These are phyloP conservation scores for Diplogasteroides magnus DNA, from an alignment of 1,140 invertebrate genomes.

Conservation along the genomic window DNA sequence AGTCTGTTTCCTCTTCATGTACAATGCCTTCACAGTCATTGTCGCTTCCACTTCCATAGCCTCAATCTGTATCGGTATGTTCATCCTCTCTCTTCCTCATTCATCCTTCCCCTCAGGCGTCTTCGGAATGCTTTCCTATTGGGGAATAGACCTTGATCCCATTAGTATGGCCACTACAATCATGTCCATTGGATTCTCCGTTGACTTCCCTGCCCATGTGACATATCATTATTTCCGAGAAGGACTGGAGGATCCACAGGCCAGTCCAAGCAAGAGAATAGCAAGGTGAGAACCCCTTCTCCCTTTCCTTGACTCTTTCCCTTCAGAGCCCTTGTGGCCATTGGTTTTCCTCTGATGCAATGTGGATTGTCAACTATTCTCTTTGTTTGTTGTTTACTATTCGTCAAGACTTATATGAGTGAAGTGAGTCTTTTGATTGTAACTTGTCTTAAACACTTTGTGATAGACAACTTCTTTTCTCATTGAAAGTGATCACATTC, in stretches of 20 bases:
- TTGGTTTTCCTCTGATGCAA: constrained; percentile 89
- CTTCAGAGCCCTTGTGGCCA: constrained; percentile 68
- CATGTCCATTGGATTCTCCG: constrained; percentile 59
- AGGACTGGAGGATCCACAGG: constrained; percentile 24
- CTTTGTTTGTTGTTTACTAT: constrained; percentile 75
- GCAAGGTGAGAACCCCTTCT: constrained; percentile 19
- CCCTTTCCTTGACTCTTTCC: background rate
- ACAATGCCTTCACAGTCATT: constrained; percentile 55
- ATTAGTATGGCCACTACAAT: constrained; percentile 59
- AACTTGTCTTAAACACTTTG: constrained; percentile 60
- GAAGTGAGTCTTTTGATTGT: constrained; percentile 28
- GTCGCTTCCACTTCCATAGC: constrained; percentile 56
- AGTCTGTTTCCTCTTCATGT: constrained; percentile 57
- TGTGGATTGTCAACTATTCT: constrained; percentile 85
- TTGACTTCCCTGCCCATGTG: constrained; percentile 59
- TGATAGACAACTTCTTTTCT: too few relatives aligned
- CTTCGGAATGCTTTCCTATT: constrained; percentile 56
- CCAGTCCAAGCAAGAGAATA: constrained; percentile 13
- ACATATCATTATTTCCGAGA: constrained; percentile 60
- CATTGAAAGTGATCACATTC: too few relatives aligned
- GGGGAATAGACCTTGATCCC: constrained; percentile 57
- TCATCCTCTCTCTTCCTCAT: background rate
- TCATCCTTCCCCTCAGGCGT: constrained; percentile 39
- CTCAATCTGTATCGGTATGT: constrained; percentile 55
- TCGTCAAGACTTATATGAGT: constrained; percentile 82